Conservation (phyloP, 2,888 invertebrate species). For the Drosophila paracracens region DNA sequence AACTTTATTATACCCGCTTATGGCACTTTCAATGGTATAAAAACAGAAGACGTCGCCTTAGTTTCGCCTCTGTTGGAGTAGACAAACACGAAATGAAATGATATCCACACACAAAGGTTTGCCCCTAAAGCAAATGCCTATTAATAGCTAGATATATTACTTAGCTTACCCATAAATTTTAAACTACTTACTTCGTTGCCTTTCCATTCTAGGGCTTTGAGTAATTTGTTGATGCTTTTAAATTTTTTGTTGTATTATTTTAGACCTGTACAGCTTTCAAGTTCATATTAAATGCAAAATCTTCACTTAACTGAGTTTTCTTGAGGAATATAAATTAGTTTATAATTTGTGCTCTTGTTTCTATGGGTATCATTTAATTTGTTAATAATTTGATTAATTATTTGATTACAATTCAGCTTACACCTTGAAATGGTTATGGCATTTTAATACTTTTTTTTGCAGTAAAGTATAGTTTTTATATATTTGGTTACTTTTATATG, state of each 20-base stretch:
- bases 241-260: not conserved
- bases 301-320: not conserved
- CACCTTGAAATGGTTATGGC: not conserved
- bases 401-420: not conserved
- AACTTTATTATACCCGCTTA: not conserved
- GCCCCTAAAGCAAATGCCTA: conserved; percentile 46
- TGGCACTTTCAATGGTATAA: not conserved
- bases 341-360: not conserved
- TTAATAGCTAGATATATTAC: conserved; percentile 59
- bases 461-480: no score
- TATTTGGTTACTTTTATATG: not conserved
- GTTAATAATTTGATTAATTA: not conserved
- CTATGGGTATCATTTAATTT: not conserved
- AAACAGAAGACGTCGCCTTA: conserved; percentile 24
- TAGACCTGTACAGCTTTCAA: not conserved
- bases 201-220: not conserved
- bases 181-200: conserved; percentile 21
- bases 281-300: conserved; percentile 2
- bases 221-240: conserved; percentile 19
- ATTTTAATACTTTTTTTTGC: not conserved
- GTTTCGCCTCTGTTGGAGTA: conserved; percentile 33
- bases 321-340: not conserved
- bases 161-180: conserved; percentile 55
- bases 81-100: conserved; percentile 57
- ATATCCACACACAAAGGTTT: conserved; percentile 44